A percentile compares a stretch with the other conserved stretches of the same genome.
These are phyloP conservation scores for Nephrotoma flavescens DNA, from an alignment of 2,888 invertebrate species.

Conservation along the genomic window DNA sequence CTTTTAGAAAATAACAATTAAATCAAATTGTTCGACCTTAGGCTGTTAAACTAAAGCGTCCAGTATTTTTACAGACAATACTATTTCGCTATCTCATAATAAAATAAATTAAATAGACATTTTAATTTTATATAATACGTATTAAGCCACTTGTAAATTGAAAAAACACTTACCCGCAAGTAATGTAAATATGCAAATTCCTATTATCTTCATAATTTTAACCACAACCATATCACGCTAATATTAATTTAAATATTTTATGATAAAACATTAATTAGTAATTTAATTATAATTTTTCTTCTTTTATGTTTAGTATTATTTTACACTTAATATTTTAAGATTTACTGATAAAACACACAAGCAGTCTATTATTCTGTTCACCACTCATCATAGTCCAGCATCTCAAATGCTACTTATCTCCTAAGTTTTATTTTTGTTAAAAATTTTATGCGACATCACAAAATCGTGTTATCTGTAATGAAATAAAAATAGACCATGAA, in stretches of 20 bases:
- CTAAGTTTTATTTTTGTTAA: neutral
- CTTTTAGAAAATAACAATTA: too few relatives aligned
- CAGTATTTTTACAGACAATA: too few relatives aligned
- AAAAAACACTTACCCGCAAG: neutral
- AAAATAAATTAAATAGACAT: too few relatives aligned
- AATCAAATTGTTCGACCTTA: too few relatives aligned
- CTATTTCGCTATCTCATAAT: too few relatives aligned
- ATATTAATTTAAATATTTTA: neutral
- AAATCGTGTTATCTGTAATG: neutral
- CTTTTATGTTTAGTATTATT: neutral
- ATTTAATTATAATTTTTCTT: neutral
- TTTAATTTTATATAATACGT: too few relatives aligned
- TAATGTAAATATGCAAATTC: constrained; percentile 3
- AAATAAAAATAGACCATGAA: neutral
- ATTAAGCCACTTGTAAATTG: too few relatives aligned
- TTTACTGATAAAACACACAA: neutral
- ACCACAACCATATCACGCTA: neutral
- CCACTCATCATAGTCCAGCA: neutral
- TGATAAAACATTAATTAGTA: neutral
- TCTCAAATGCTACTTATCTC: neutral
- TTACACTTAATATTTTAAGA: neutral
- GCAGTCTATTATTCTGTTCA: neutral
- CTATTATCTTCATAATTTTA: constrained; percentile 4
- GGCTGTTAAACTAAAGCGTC: too few relatives aligned
- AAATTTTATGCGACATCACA: neutral